These are phyloP conservation scores for Helicolenus hilgendorfi DNA, from an alignment of 2,797 vertebrate species.

Conservation along the genomic window DNA sequence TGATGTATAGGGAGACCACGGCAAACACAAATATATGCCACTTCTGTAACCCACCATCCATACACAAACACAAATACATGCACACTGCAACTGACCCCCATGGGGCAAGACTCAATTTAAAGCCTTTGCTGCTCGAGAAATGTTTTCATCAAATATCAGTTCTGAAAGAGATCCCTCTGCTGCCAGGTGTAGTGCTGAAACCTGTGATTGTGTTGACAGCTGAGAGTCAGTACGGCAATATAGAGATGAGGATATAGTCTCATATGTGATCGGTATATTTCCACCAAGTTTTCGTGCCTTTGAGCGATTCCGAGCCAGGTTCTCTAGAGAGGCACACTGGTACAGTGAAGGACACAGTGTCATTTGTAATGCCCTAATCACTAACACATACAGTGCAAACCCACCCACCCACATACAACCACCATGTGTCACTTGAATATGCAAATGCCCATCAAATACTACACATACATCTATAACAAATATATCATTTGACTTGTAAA, in stretches of 20 bases:
- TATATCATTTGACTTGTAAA: not conserved
- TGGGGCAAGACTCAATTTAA: slow-evolving; percentile 59
- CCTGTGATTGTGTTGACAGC: slow-evolving; percentile 36
- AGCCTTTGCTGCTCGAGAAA: slow-evolving; percentile 39
- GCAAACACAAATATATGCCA: slow-evolving; percentile 42
- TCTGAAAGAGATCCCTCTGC: slow-evolving; percentile 26
- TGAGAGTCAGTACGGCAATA: slow-evolving; percentile 24
- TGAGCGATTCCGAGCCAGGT: slow-evolving; percentile 62
- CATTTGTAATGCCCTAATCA: slow-evolving; percentile 33
- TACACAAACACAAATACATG: slow-evolving; percentile 16
- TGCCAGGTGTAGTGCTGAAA: slow-evolving; percentile 15
- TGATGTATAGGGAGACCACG: slow-evolving; percentile 26
- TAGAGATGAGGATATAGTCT: slow-evolving; percentile 16
- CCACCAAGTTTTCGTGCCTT: slow-evolving; percentile 28
- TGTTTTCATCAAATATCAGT: slow-evolving; percentile 40
- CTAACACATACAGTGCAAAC: slow-evolving; percentile 22
- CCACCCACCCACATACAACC: slow-evolving; percentile 1
- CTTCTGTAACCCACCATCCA: slow-evolving; percentile 2
- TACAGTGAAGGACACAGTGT: slow-evolving; percentile 73
- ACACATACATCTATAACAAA: not conserved
- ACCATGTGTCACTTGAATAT: not conserved
- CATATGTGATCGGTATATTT: slow-evolving; percentile 12
- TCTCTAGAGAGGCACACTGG: slow-evolving; percentile 62
- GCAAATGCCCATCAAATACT: not conserved
- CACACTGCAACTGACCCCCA: slow-evolving; percentile 25